Conservation (phyloP, 2,888 invertebrate genomes). For the Aphrophora alni region DNA sequence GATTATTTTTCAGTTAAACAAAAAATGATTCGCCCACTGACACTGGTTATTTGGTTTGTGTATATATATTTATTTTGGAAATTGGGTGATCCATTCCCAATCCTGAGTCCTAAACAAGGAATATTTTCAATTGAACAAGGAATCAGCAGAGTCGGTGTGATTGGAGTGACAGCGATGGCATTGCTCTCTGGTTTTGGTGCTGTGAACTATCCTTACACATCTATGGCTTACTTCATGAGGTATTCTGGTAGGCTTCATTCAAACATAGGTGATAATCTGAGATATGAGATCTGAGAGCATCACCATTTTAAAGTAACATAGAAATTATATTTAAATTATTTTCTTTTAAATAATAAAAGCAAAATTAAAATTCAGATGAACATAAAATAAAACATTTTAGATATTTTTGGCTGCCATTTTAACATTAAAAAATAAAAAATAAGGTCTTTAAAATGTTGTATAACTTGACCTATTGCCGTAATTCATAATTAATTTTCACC, state of each 20-base stretch:
- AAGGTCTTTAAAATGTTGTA: too few species aligned
- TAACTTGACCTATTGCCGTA: too few species aligned
- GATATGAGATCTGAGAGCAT: slow-evolving; percentile 14
- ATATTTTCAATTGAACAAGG: slow-evolving; percentile 84
- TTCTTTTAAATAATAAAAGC: too few species aligned
- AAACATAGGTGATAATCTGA: slow-evolving; percentile 9
- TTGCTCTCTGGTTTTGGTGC: slow-evolving; percentile 99
- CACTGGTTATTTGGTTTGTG: slow-evolving; percentile 84
- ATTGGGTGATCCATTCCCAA: slow-evolving; percentile 98
- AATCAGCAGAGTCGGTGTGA: slow-evolving; percentile 96
- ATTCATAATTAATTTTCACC: too few species aligned
- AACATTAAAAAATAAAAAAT: too few species aligned
- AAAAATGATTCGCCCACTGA: slow-evolving; percentile 78
- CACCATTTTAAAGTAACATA: slow-evolving; percentile 16
- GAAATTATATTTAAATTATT: too few species aligned
- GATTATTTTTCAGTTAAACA: slow-evolving; percentile 68
- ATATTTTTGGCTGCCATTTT: too few species aligned
- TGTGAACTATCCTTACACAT: slow-evolving; percentile 98
- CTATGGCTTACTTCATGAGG: slow-evolving; percentile 98
- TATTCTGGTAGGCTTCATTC: slow-evolving; percentile 48
- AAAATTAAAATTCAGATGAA: too few species aligned
- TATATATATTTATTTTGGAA: slow-evolving; percentile 99
- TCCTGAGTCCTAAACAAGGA: slow-evolving; percentile 94
- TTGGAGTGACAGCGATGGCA: slow-evolving; percentile 99
- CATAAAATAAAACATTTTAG: too few species aligned